Base-by-base conservation (phyloP, 2,888 invertebrate genomes). In the Lithophane ornitopus region DNA sequence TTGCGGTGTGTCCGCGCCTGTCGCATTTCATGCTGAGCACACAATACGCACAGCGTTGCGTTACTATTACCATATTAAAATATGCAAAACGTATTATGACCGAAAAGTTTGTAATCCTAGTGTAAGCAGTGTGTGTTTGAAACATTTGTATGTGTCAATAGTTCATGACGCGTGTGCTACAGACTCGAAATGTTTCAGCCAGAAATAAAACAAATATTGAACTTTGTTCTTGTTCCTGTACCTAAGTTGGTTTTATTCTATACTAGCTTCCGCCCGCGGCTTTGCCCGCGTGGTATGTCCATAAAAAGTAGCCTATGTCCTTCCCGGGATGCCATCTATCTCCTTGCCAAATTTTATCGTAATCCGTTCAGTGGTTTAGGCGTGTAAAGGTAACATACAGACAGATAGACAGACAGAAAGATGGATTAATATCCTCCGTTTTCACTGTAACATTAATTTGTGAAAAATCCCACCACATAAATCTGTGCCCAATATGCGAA, bases 1-100 rank as follows among this genome's bases (percentile, higher is more conserved):
- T 52, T 74, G 78, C 66, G 61, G 74, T 71, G 59, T 76, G 70
- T 83, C 84, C 86, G 19, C 70, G 70, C 58, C 26, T 78, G 72
- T 73, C 71, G 73, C 75, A 44, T 77, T 78, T 79, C 70, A 84
- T 71, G 84, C 72, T 69, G 86, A 68, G 63, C 68, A 74, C 70
- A 83, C 84, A 79, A 79, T 86, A 84, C 84, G 73, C 86, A 82
- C 85, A 66, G 56, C 52, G 73, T 78, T 83, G 73, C 80, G 61
- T 69, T 86, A 68, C 44, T 56, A 78, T 85, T 86, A 75, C 63
- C 79, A 82, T 85, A 83, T 78, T 75, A 78, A 85, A 78, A 75
- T 83, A 86, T 78, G 84, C 74, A 78, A 83, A 73, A 54, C 49
- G 84, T 83, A 83, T 75, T 86, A 86, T 83, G 68, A 66, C 68